Evolutionary conservation across 2,797 vertebrate genomes (phyloP).

Genomic region (Lerista edwardsae): DNA sequence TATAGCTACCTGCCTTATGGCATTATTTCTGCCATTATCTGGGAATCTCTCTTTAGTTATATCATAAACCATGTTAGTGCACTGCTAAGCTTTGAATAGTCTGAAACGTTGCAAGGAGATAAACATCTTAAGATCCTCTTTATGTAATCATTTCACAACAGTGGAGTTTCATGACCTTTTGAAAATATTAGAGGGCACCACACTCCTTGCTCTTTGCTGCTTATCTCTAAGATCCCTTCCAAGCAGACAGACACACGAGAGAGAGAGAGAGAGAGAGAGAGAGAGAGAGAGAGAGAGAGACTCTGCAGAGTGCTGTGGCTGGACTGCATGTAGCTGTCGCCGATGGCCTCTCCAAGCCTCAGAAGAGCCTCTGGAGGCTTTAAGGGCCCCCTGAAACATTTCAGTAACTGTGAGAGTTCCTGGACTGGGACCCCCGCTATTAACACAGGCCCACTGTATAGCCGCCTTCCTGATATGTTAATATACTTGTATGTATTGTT

Average conservation of each 20-base stretch:
- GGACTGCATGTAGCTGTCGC: no score
- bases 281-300: no score
- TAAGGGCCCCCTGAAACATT: no score
- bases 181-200: background rate
- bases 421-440: no score
- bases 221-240: constrained; percentile 3
- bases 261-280: no score
- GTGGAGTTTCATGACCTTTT: constrained; percentile 22
- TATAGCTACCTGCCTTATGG: background rate
- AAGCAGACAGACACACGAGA: fast-evolving
- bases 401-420: no score
- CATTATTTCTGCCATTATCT: constrained; percentile 6
- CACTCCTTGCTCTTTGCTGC: background rate
- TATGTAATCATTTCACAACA: constrained; percentile 11
- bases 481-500: background rate
- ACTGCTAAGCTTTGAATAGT: constrained; percentile 17
- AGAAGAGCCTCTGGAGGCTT: no score
- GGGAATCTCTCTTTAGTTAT: constrained; percentile 9
- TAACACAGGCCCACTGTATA: no score
- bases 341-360: no score
- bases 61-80: constrained; percentile 11
- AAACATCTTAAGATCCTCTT: constrained; percentile 21
- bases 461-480: background rate
- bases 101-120: background rate
- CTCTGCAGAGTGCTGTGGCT: constrained; percentile 4